Evolutionary conservation across 2,113 vertebrate species (phyloP).

Genomic region (Coptodon rendalli): DNA sequence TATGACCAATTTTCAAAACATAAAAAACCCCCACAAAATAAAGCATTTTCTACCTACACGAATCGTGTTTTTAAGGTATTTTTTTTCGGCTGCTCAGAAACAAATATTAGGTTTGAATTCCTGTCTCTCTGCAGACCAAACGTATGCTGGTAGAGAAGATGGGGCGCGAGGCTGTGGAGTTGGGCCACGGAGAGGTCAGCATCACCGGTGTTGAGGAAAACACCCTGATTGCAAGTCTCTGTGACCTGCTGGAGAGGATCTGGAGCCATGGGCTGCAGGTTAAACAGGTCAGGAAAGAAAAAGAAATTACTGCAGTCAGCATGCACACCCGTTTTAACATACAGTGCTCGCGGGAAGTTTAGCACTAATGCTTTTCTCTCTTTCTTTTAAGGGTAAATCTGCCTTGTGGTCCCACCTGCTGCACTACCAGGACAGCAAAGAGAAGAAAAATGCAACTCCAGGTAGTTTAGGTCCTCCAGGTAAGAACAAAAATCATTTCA

Average conservation of each 20-base stretch:
- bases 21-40: accelerated
- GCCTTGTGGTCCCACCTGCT: slow-evolving; percentile 96
- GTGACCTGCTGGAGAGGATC: slow-evolving; percentile 94
- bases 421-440: slow-evolving; percentile 92
- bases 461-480: slow-evolving; percentile 85
- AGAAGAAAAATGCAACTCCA: slow-evolving; percentile 83
- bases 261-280: slow-evolving; percentile 96
- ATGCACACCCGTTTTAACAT: background rate
- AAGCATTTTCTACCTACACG: background rate
- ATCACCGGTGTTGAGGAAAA: slow-evolving; percentile 96
- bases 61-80: background rate
- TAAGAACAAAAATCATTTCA: slow-evolving; percentile 35
- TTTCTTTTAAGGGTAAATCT: slow-evolving; percentile 85
- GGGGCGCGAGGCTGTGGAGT: slow-evolving; percentile 92
- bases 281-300: slow-evolving; percentile 80
- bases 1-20: background rate
- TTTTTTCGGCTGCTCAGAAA: background rate
- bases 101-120: background rate
- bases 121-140: slow-evolving; percentile 79
- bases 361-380: background rate
- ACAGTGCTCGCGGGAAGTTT: background rate
- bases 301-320: background rate
- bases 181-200: slow-evolving; percentile 94
- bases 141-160: slow-evolving; percentile 99
- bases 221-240: slow-evolving; percentile 93